Evolutionary conservation across 2,113 vertebrate species (phyloP).

Genomic region (Prinia subflava): DNA sequence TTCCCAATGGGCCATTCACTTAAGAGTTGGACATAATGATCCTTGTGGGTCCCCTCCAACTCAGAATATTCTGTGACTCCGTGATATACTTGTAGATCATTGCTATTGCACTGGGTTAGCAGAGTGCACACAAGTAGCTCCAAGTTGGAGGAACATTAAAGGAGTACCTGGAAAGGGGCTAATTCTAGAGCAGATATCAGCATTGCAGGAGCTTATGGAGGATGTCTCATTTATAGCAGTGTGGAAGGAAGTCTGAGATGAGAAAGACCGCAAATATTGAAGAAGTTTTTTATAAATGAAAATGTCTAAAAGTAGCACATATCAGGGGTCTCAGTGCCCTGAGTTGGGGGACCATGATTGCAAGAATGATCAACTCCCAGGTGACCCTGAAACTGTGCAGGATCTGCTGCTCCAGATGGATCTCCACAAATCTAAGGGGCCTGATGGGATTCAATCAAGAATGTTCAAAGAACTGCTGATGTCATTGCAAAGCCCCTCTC

Average conservation of each 20-base stretch:
- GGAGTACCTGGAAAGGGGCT: neutral
- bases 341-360: neutral
- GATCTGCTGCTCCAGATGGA: neutral
- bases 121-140: neutral
- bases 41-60: neutral
- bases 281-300: neutral
- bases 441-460: neutral
- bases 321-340: neutral
- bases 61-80: neutral
- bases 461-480: neutral
- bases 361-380: neutral
- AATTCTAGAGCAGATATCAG: neutral
- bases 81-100: neutral
- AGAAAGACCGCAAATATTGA: neutral
- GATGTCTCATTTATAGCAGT: neutral
- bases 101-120: neutral
- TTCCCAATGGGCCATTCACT: neutral
- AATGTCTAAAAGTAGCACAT: neutral
- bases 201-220: neutral
- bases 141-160: fast-evolving
- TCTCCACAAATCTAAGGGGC: neutral
- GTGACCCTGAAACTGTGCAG: neutral
- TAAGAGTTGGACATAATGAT: fast-evolving
- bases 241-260: neutral
- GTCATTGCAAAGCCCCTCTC: neutral